phyloP scores from a whole-genome alignment of 1,140 invertebrate genomes.

The Fopius arisanus region DNA sequence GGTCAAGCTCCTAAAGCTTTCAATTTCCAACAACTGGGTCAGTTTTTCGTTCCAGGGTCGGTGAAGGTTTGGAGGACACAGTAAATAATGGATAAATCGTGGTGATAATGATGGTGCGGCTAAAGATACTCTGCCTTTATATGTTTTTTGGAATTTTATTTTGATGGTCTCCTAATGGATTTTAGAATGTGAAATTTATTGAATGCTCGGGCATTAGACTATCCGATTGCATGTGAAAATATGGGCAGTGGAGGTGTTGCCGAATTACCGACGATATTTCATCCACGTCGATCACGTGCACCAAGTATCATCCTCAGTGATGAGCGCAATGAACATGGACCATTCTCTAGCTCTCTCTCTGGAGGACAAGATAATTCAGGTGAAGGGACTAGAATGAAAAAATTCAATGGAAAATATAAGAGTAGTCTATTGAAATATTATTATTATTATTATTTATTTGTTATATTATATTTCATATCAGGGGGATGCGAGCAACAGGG shows the following conservation, averaged over 20 bases:
- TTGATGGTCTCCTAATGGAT: neutral
- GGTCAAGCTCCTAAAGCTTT: neutral
- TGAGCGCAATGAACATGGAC: conserved; percentile 47
- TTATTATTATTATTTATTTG: no score
- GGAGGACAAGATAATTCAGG: conserved; percentile 49
- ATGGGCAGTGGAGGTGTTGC: conserved; percentile 59
- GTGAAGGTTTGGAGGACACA: neutral
- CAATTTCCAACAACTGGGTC: neutral
- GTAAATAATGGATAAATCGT: neutral
- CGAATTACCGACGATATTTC: conserved; percentile 67
- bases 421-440: no score
- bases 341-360: conserved; percentile 47
- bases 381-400: conserved; percentile 29
- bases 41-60: conserved; percentile 1
- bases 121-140: neutral
- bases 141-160: neutral
- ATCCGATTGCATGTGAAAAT: conserved; percentile 26
- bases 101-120: neutral
- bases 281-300: conserved; percentile 63
- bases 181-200: neutral
- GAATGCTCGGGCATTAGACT: neutral
- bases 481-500: conserved; percentile 53
- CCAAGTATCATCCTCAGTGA: conserved; percentile 61
- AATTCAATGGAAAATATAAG: no score
- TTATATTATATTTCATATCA: no score